These are phyloP conservation scores for Portevinia maculata DNA, from an alignment of 2,888 invertebrate genomes.

Conservation along the genomic window DNA sequence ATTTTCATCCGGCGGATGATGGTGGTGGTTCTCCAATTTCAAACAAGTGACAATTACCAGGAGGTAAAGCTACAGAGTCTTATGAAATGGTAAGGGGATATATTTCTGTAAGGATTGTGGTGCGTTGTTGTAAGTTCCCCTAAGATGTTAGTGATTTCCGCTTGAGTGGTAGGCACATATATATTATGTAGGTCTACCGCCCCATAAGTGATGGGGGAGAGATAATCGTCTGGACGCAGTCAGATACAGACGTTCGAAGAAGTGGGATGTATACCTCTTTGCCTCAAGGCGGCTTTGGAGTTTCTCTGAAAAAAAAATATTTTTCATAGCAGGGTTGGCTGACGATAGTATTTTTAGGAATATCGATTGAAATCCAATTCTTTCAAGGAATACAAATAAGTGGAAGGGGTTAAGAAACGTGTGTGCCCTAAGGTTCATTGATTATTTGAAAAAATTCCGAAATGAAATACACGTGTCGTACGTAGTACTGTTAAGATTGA, in stretches of 20 bases:
- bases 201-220: background rate
- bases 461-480: background rate
- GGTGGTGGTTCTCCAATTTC: constrained; percentile 4
- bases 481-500: background rate
- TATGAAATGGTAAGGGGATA: background rate
- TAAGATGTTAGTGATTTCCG: no score
- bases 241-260: constrained; percentile 35
- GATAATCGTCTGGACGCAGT: constrained; percentile 36
- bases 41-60: background rate
- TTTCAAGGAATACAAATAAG: background rate
- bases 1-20: constrained; percentile 3
- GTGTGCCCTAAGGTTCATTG: background rate
- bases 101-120: no score
- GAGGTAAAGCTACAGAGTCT: background rate
- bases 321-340: background rate
- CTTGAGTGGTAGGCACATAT: no score
- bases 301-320: background rate
- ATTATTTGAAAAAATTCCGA: constrained; percentile 2
- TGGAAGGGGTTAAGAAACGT: background rate
- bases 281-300: background rate
- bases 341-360: background rate
- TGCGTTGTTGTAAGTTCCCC: no score
- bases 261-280: background rate
- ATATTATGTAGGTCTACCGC: no score
- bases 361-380: constrained; percentile 2